Evolutionary conservation across 2,797 vertebrate genomes (phyloP), one percentile per base, ranked within the genome.

Genomic region (Megaceryle alcyon): DNA sequence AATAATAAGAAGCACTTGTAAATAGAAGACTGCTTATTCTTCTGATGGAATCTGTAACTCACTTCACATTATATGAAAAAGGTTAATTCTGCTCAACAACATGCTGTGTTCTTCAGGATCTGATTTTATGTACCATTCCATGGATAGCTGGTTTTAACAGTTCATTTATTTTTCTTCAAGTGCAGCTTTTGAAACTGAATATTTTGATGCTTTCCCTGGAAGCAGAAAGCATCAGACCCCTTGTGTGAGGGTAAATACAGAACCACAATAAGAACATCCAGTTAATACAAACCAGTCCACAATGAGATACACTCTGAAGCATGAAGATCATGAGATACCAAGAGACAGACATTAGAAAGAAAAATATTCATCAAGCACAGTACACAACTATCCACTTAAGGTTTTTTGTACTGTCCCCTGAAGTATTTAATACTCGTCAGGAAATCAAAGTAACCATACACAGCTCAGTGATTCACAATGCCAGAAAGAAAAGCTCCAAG

Each of bases 151-250:
- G 26, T 88, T 92, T 90, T 92, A 92, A 91, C 20, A 92, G 70
- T 48, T 92, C 64, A 80, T 91, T 96, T 96, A 85, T 93, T 94
- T 92, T 96, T 88, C 83, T 94, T 94, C 48, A 89, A 71, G 64
- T 41, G 25, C 22, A 73, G 86, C 57, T 87, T 93, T 92, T 82
- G 78, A 93, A 96, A 82, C 37, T 7, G 56, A 91, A 0, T 70
- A 89, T 92, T 84, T 94, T 86, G 37, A 82, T 90, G 78, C 81
- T 80, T 82, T 87, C 60, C 44, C 53, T 92, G 71, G 20, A 92
- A 93, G 64, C 16, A 85, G 81, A 96, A 71, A 90, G 43, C 53
- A 94, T 77, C 41, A 23, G 64, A 92, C 60, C 41, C 69, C 83
- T 89, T 82, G 48, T 73, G 78, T 78, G 93, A 94, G 33, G 56